These are phyloP conservation scores for Sclerodermus sp. DNA, from an alignment of 2,888 invertebrate species.

Conservation along the genomic window DNA sequence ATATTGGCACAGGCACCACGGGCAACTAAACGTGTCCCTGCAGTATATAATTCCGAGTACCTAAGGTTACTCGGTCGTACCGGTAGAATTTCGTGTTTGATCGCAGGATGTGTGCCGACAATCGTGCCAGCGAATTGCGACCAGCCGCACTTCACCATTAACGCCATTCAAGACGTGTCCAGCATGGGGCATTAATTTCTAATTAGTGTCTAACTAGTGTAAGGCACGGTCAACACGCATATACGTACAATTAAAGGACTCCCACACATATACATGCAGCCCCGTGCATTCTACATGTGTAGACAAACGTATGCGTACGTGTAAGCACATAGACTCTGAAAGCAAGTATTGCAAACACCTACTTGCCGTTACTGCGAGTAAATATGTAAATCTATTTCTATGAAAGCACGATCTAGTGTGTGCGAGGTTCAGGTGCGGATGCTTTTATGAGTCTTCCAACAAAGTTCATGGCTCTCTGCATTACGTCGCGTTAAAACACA, in stretches of 20 bases:
- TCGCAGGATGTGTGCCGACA: slow-evolving; percentile 14
- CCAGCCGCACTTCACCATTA: slow-evolving; percentile 34
- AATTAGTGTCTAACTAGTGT: slow-evolving; percentile 43
- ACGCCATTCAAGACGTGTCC: slow-evolving; percentile 39
- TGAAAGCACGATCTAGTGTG: slow-evolving; percentile 1
- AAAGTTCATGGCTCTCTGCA: slow-evolving; percentile 26
- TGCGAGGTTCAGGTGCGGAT: neutral
- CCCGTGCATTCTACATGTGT: no score
- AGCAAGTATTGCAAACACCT: no score
- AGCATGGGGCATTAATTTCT: slow-evolving; percentile 44
- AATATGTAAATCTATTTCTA: slow-evolving; percentile 6
- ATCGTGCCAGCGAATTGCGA: slow-evolving; percentile 25
- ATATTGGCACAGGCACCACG: neutral
- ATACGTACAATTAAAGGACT: slow-evolving; percentile 5
- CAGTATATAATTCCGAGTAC: slow-evolving; percentile 6
- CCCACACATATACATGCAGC: neutral
- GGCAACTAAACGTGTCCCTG: neutral
- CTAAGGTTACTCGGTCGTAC: no score
- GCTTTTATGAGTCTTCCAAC: slow-evolving; percentile 21
- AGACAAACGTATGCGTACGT: slow-evolving; percentile 5
- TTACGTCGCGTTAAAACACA: slow-evolving; percentile 28
- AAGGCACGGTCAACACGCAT: slow-evolving; percentile 24
- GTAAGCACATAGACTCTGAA: slow-evolving; percentile 2
- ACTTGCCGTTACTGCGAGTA: no score
- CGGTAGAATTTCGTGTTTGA: slow-evolving; percentile 8